Evolutionary conservation across 2,888 invertebrate genomes (phyloP).

Genomic region (Trilocha varians): DNA sequence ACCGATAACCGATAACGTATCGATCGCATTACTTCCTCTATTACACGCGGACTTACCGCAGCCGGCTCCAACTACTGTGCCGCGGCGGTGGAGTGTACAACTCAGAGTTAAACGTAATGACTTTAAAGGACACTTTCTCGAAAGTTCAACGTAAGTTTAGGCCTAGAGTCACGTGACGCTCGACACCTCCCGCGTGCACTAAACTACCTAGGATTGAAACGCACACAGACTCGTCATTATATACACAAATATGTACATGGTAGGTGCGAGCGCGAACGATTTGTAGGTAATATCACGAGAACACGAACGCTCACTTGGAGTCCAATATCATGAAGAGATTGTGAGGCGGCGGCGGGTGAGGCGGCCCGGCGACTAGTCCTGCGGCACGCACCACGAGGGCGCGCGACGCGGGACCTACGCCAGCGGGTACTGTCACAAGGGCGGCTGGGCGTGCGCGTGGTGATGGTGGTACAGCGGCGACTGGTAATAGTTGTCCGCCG

Average conservation of each 20-base stretch:
- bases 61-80: not conserved
- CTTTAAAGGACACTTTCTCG: constrained; percentile 57
- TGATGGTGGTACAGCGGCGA: constrained; percentile 83
- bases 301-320: constrained; percentile 68
- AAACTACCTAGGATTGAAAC: constrained; percentile 51
- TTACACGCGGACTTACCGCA: constrained; percentile 13
- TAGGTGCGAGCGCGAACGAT: constrained; percentile 26
- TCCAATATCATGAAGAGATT: constrained; percentile 61
- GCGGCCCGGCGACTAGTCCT: constrained; percentile 31
- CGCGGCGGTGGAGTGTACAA: constrained; percentile 34
- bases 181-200: constrained; percentile 38
- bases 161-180: constrained; percentile 44
- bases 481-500: constrained; percentile 87
- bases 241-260: constrained; percentile 58
- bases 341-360: constrained; percentile 13
- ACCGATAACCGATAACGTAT: constrained; percentile 44
- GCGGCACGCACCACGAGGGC: constrained; percentile 37
- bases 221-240: constrained; percentile 51
- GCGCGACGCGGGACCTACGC: constrained; percentile 77
- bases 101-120: constrained; percentile 33
- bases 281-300: constrained; percentile 48
- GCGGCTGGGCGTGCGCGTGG: constrained; percentile 81
- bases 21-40: constrained; percentile 45
- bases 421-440: constrained; percentile 94
- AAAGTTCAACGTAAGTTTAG: constrained; percentile 49